Conservation (phyloP, 1,140 invertebrate species). For the Anagrus nilaparvatae region DNA sequence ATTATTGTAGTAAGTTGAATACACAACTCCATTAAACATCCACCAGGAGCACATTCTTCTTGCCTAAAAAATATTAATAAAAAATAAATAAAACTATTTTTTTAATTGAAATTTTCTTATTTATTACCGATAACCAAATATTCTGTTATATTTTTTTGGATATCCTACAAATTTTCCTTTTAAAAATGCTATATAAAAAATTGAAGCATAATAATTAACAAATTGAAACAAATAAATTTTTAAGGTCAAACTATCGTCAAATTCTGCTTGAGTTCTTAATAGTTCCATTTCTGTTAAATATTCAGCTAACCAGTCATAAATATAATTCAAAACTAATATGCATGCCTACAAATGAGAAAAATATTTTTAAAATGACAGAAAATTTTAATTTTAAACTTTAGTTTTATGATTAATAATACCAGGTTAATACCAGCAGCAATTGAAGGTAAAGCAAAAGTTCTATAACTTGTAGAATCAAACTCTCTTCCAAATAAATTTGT, state of each 20-base stretch:
- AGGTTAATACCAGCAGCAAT: constrained; percentile 83
- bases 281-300: constrained; percentile 91
- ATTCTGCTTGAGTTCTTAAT: constrained; percentile 91
- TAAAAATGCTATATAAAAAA: constrained; percentile 98
- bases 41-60: constrained; percentile 81
- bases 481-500: constrained; percentile 57
- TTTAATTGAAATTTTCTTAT: constrained; percentile 1
- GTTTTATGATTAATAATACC: constrained; percentile 42
- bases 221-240: constrained; percentile 98
- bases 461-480: constrained; percentile 59
- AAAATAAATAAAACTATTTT: constrained; percentile 3
- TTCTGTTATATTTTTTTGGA: constrained; percentile 65
- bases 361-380: constrained; percentile 1
- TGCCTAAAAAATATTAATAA: constrained; percentile 46
- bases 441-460: constrained; percentile 69
- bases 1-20: constrained; percentile 92
- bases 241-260: constrained; percentile 91
- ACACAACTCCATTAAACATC: constrained; percentile 83
- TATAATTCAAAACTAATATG: constrained; percentile 78
- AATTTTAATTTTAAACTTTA: not conserved
- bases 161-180: constrained; percentile 89
- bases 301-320: constrained; percentile 82
- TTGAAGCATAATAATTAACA: constrained; percentile 96
- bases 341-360: constrained; percentile 46
- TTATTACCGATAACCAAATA: constrained; percentile 51